A percentile compares a stretch with the other conserved stretches of the same genome.
phyloP scores from a whole-genome alignment of 92 coral and sea anemone species.

The Umimayanthus kanabou region DNA sequence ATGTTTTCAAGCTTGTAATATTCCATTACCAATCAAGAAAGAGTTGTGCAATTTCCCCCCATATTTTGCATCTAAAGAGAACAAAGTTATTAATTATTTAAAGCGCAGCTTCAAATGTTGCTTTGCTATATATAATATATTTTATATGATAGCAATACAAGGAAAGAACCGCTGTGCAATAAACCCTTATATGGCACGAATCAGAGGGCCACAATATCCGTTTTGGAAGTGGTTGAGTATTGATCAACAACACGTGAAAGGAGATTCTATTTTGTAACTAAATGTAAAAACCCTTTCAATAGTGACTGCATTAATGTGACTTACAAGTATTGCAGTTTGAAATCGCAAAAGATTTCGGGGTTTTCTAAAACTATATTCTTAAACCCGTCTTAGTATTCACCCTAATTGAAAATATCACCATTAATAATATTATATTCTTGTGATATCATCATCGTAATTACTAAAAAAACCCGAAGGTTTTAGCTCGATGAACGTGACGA shows the following conservation, averaged over 20 bases:
- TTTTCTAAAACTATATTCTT: no score
- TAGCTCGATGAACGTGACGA: neutral
- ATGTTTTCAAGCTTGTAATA: neutral
- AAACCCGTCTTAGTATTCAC: no score
- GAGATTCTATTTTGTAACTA: no score
- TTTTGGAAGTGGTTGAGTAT: neutral
- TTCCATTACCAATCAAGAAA: neutral
- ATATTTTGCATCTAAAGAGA: neutral
- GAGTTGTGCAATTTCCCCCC: neutral
- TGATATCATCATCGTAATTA: neutral
- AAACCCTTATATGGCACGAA: neutral
- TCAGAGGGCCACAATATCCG: neutral
- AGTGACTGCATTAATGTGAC: neutral
- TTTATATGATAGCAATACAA: neutral
- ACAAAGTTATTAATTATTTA: slow-evolving; percentile 6
- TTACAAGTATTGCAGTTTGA: neutral
- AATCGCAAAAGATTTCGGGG: neutral
- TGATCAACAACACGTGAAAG: neutral
- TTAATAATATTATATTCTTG: no score
- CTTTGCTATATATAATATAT: no score
- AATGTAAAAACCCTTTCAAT: neutral
- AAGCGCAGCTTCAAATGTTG: neutral
- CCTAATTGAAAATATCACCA: neutral
- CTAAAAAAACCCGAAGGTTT: neutral
- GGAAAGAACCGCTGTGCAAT: neutral